A percentile compares a stretch with the other conserved stretches of the same genome.
Evolutionary conservation across 2,888 invertebrate species (phyloP).

Genomic region (Ormyrus labotus): DNA sequence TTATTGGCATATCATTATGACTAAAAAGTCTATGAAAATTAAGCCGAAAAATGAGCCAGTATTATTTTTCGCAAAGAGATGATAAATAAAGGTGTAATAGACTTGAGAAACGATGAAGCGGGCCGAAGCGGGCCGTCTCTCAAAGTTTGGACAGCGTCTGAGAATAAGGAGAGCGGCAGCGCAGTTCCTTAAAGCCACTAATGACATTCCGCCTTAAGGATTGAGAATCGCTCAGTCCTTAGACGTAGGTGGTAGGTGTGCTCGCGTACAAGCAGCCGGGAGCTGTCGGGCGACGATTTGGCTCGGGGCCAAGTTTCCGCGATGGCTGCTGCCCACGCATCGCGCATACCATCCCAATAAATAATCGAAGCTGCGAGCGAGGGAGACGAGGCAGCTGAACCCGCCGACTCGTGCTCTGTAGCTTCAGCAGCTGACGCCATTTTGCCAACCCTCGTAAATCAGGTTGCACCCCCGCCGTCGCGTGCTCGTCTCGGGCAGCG

Average conservation of each 20-base stretch:
- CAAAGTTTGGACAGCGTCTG: too few species aligned
- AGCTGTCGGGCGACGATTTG: conserved; percentile 70
- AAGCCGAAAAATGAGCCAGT: too few species aligned
- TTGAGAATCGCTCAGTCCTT: neutral
- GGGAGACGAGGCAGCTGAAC: conserved; percentile 13
- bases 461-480: conserved; percentile 30
- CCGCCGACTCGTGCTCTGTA: neutral
- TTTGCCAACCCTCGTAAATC: conserved; percentile 47
- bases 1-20: too few species aligned
- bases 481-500: neutral
- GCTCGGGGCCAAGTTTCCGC: conserved; percentile 68
- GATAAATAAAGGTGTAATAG: too few species aligned
- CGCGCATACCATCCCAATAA: conserved; percentile 74
- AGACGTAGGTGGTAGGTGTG: too few species aligned
- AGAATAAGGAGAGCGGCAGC: neutral
- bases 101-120: too few species aligned
- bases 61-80: too few species aligned
- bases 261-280: conserved; percentile 65
- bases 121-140: too few species aligned
- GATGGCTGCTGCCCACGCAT: conserved; percentile 68
- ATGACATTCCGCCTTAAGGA: conserved; percentile 33
- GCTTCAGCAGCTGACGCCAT: neutral
- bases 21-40: too few species aligned
- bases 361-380: conserved; percentile 69
- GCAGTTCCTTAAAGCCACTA: neutral